These are phyloP conservation scores for Nycticryphes semicollaris DNA, from an alignment of 2,113 vertebrate species.

Conservation along the genomic window DNA sequence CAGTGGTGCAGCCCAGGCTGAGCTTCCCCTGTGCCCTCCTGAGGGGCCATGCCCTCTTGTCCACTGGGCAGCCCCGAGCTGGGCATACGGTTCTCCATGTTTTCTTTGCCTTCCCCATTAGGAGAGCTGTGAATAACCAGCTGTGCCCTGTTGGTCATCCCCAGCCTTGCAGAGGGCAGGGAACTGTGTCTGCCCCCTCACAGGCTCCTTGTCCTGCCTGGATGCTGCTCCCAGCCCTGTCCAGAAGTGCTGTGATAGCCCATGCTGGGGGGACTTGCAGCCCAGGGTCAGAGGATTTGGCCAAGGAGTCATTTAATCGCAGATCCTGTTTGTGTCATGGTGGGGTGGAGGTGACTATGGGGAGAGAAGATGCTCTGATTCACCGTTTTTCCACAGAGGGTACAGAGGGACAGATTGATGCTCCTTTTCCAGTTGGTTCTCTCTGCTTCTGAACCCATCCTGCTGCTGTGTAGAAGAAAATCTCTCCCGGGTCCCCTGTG, in stretches of 20 bases:
- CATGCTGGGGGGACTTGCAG: not conserved
- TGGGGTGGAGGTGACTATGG: not conserved
- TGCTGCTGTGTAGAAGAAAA: not conserved
- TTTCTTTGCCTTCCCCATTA: not conserved
- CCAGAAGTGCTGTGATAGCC: not conserved
- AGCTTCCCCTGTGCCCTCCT: not conserved
- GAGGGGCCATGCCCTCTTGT: fast-evolving
- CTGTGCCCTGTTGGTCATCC: fast-evolving
- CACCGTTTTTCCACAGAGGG: not conserved
- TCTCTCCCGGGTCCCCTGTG: not conserved
- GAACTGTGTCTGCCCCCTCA: not conserved
- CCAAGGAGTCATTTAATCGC: not conserved
- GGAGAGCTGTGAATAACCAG: not conserved
- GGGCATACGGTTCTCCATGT: not conserved
- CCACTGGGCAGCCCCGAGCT: not conserved
- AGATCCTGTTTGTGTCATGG: not conserved
- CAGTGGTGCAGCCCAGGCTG: fast-evolving
- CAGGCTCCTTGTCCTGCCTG: not conserved
- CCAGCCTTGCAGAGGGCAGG: not conserved
- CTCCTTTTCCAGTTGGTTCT: not conserved
- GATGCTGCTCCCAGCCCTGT: not conserved
- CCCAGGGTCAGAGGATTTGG: not conserved
- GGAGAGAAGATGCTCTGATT: not conserved
- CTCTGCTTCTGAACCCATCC: not conserved
- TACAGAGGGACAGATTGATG: not conserved